Conservation (phyloP, 2,888 invertebrate species). For the Leucophenga maculata region DNA sequence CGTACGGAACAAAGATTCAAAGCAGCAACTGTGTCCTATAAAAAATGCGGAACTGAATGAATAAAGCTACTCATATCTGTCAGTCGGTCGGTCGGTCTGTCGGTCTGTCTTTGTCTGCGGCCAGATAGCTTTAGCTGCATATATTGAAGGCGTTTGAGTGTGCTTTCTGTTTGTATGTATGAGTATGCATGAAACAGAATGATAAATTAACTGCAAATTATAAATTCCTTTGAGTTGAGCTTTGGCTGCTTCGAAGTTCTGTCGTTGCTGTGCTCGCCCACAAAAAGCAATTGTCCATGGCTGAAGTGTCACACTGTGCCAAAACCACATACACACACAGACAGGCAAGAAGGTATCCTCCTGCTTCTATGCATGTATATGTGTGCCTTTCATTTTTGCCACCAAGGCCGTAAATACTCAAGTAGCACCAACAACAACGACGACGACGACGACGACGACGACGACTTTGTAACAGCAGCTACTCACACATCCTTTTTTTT, state of each 20-base stretch:
- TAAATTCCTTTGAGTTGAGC: slow-evolving; percentile 57
- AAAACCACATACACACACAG: background rate
- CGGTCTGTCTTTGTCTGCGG: background rate
- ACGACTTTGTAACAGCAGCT: background rate
- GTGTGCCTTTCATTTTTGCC: slow-evolving; percentile 50
- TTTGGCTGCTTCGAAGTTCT: too few species aligned
- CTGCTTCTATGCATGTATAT: background rate
- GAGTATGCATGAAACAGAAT: slow-evolving; percentile 43
- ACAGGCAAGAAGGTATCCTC: background rate
- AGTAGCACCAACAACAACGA: slow-evolving; percentile 29
- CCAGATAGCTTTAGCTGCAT: too few species aligned
- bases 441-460: slow-evolving; percentile 9
- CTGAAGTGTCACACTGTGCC: slow-evolving; percentile 15
- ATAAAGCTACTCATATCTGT: too few species aligned
- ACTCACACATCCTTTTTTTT: background rate
- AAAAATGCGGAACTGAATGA: too few species aligned
- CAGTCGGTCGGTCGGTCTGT: too few species aligned
- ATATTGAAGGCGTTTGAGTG: too few species aligned
- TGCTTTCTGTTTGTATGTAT: background rate
- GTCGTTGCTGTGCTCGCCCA: background rate
- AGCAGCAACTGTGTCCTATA: too few species aligned
- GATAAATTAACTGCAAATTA: slow-evolving; percentile 58
- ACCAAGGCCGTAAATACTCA: slow-evolving; percentile 56
- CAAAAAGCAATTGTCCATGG: slow-evolving; percentile 26
- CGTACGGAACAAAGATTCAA: too few species aligned